Evolutionary conservation across 1,140 invertebrate species (phyloP).

Genomic region (Colletes latitarsis): DNA sequence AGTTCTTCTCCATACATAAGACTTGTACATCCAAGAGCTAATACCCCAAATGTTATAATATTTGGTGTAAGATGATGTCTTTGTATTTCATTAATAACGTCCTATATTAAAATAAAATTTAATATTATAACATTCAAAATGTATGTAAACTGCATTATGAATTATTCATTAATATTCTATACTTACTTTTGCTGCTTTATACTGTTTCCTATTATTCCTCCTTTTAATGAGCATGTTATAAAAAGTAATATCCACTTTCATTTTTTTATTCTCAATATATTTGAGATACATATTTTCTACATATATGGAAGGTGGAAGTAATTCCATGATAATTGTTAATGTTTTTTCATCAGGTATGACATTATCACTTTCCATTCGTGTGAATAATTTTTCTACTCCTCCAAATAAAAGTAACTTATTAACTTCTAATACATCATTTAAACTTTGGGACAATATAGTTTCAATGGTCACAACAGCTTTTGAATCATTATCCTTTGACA

Average conservation of each 20-base stretch:
- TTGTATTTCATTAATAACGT: conserved; percentile 85
- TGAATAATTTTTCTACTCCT: conserved; percentile 87
- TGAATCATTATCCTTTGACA: not conserved
- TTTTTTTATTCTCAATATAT: conserved; percentile 71
- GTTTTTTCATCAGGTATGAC: conserved; percentile 90
- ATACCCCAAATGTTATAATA: conserved; percentile 91
- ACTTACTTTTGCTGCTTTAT: conserved; percentile 85
- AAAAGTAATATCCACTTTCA: conserved; percentile 89
- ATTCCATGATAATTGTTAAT: conserved; percentile 88
- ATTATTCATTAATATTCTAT: not conserved
- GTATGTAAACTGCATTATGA: not conserved
- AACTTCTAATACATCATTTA: conserved; percentile 70
- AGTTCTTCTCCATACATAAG: conserved; percentile 84
- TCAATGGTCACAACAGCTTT: not conserved
- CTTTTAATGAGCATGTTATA: conserved; percentile 94
- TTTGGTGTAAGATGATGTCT: conserved; percentile 84
- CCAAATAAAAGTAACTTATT: conserved; percentile 91
- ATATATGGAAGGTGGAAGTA: conserved; percentile 84
- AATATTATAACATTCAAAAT: conserved; percentile 36
- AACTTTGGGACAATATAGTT: not conserved
- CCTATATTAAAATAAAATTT: conserved; percentile 74
- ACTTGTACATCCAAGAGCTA: conserved; percentile 89
- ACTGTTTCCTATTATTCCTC: conserved; percentile 85
- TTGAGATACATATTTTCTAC: conserved; percentile 86
- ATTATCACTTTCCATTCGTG: conserved; percentile 85